Base-by-base conservation (phyloP, 2,113 vertebrate species). In the Kobus ellipsiprymnus region DNA sequence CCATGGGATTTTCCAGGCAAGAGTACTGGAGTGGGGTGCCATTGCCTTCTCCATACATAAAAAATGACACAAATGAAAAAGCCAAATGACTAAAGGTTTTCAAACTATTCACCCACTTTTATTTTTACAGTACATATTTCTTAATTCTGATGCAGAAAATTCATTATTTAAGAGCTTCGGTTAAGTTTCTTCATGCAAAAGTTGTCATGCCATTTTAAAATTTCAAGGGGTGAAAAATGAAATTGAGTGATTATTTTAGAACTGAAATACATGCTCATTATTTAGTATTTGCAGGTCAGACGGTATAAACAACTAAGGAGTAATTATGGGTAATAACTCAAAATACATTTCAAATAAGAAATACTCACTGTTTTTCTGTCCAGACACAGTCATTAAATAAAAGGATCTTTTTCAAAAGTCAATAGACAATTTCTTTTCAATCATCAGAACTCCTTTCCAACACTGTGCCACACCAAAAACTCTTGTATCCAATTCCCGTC, bases 311-410 rank as follows among this genome's bases (percentile, higher is more conserved):
- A 60, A 82, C 44, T 44, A 55, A 50, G 7, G n/a, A 59, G 48
- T 67, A 54, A 81, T 13, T 67, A 85, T 88, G 44, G 89, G 97
- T 89, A 97, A 82, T 87, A 91, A 90, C 17, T 44, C 52, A 87
- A 94, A 90, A 74, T 50, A 93, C 11, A 71, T 74, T 96, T 87
- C 67, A 95, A 90, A 46, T 54, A 84, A 80, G 23, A 95, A 96
- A 71, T 82, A n/a, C n/a, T n/a, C n/a, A 74, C 1, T 78, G 54
- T 92, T 97, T 71, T 91, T n/a, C n/a, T 52, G 25, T 13, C 15
- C 54, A 86, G 62, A 33, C 6, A 36, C 6, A 84, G 44, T 40
- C 60, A 36, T 29, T 54, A 91, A 16, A 87, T 7, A 6, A 81
- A 94, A 80, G 2, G 8, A 25, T 71, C 16, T 78, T 90, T 96